Evolutionary conservation across 2,888 invertebrate genomes (phyloP).

Genomic region (Tipula helvola): DNA sequence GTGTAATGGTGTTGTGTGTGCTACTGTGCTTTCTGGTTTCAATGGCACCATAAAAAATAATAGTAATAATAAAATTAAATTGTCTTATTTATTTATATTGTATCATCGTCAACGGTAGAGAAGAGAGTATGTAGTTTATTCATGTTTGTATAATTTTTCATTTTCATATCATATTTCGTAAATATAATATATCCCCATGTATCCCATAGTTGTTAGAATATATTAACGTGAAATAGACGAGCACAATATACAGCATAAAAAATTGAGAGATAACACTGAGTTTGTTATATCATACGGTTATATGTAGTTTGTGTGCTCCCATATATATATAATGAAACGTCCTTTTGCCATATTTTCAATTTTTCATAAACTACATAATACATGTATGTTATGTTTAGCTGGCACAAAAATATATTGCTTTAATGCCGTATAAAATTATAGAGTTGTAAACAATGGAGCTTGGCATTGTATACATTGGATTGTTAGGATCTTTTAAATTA

Average conservation of each 20-base stretch:
- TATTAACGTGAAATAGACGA: background rate
- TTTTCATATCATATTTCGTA: background rate
- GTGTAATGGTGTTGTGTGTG: background rate
- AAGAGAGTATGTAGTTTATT: background rate
- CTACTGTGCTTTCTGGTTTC: background rate
- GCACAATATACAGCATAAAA: background rate
- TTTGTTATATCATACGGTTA: background rate
- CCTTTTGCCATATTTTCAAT: background rate
- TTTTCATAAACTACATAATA: background rate
- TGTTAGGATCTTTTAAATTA: too few relatives aligned
- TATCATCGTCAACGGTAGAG: background rate
- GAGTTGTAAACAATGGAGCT: background rate
- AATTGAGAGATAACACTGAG: background rate
- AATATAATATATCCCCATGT: background rate
- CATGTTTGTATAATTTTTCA: background rate
- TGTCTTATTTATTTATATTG: background rate
- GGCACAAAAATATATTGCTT: background rate
- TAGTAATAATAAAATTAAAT: background rate
- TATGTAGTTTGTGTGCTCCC: background rate
- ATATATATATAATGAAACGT: background rate
- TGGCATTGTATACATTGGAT: too few relatives aligned
- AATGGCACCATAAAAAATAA: constrained; percentile 4
- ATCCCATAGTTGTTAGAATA: background rate
- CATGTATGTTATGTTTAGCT: background rate
- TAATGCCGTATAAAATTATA: background rate